Conservation (phyloP, 64 coral and sea anemone species). For the Platygyra sinensis region DNA sequence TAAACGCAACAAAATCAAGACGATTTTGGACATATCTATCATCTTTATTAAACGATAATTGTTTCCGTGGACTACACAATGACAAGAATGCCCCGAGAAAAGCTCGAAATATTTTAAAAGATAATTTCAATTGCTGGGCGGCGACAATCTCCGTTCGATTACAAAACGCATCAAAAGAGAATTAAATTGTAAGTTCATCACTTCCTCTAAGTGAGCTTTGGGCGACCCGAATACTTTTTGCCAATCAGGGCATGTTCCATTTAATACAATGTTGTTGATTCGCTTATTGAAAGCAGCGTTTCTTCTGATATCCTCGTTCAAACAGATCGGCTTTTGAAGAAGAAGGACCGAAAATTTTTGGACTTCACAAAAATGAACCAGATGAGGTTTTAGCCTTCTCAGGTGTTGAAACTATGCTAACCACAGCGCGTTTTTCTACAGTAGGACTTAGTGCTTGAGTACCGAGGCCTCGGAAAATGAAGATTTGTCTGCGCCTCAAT, state of each 20-base stretch:
- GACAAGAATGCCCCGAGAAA: background rate
- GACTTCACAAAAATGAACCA: too few relatives aligned
- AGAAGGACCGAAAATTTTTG: too few relatives aligned
- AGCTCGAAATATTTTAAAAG: background rate
- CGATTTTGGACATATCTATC: conserved; percentile 44
- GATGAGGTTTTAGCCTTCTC: too few relatives aligned
- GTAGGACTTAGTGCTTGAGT: too few relatives aligned
- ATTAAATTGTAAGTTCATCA: background rate
- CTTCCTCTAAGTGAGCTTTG: background rate
- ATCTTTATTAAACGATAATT: conserved; percentile 35
- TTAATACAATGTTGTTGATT: background rate
- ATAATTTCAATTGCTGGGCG: background rate
- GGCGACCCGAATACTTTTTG: background rate
- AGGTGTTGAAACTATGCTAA: too few relatives aligned
- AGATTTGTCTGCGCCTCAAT: too few relatives aligned
- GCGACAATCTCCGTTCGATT: background rate
- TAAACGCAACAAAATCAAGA: conserved; percentile 18
- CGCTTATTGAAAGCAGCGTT: too few relatives aligned
- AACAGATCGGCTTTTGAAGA: too few relatives aligned
- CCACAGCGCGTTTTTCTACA: too few relatives aligned
- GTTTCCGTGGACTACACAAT: conserved; percentile 18
- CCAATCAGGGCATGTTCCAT: too few relatives aligned
- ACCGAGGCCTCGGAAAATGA: too few relatives aligned
- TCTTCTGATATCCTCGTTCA: too few relatives aligned
- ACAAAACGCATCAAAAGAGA: background rate